Percentiles rank a stretch among this genome's conserved stretches.
These are phyloP conservation scores for Cheilosia pagana DNA, from an alignment of 2,888 invertebrate species.

Conservation along the genomic window DNA sequence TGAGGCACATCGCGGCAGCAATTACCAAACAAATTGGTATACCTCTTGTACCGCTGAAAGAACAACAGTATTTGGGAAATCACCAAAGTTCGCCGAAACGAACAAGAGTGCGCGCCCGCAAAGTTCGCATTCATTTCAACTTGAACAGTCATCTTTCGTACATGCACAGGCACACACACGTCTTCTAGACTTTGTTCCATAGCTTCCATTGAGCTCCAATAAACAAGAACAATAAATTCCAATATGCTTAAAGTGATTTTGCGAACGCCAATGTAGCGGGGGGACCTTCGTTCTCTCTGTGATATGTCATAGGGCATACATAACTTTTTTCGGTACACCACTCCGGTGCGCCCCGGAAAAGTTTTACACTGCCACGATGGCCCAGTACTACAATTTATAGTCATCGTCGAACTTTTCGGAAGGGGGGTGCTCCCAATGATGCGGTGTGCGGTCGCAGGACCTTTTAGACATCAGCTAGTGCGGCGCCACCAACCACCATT, in stretches of 20 bases:
- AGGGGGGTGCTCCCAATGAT: constrained; percentile 29
- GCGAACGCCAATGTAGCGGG: constrained; percentile 44
- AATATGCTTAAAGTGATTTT: constrained; percentile 72
- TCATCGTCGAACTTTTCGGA: constrained; percentile 71
- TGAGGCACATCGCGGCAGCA: constrained; percentile 6
- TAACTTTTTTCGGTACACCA: constrained; percentile 57
- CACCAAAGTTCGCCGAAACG: constrained; percentile 54
- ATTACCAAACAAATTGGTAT: constrained; percentile 52
- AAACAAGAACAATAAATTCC: constrained; percentile 71
- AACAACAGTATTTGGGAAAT: constrained; percentile 40
- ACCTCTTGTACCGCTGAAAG: constrained; percentile 20
- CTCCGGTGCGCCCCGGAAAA: constrained; percentile 48
- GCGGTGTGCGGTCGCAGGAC: constrained; percentile 56
- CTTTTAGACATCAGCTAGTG: constrained; percentile 43
- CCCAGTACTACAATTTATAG: constrained; percentile 72
- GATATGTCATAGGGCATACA: constrained; percentile 56
- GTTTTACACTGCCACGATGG: constrained; percentile 68
- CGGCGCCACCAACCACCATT: constrained; percentile 9
- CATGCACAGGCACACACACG: constrained; percentile 2
- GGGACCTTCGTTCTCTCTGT: not conserved
- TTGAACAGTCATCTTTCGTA: constrained; percentile 18
- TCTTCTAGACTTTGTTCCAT: constrained; percentile 5
- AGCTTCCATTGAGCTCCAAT: constrained; percentile 31
- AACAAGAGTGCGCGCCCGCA: constrained; percentile 39
- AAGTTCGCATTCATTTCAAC: constrained; percentile 39